These are phyloP conservation scores for Emys orbicularis DNA, from an alignment of 2,797 vertebrate genomes.

Conservation along the genomic window DNA sequence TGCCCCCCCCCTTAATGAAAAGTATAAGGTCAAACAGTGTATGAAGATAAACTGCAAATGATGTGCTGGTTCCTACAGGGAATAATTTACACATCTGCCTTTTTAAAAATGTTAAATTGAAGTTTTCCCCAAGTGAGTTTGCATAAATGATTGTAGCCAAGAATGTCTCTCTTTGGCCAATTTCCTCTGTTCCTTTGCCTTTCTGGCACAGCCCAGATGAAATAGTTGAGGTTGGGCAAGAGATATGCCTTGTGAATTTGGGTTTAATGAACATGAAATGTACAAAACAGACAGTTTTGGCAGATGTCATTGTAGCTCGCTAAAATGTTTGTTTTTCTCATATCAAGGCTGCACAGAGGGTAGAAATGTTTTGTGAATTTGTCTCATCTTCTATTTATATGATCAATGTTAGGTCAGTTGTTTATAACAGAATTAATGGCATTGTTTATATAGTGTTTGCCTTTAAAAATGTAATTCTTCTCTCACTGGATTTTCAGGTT, in stretches of 20 bases:
- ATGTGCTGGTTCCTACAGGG: conserved; percentile 31
- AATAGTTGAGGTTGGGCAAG: conserved; percentile 76
- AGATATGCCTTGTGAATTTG: conserved; percentile 65
- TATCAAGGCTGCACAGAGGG: conserved; percentile 68
- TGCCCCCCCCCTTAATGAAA: not conserved
- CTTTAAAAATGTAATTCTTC: conserved; percentile 71
- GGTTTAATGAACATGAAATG: conserved; percentile 73
- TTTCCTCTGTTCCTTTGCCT: conserved; percentile 49
- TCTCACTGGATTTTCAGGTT: conserved; percentile 77
- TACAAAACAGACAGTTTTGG: conserved; percentile 69
- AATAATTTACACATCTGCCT: conserved; percentile 6
- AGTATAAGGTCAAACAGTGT: conserved; percentile 11
- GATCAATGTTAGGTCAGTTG: conserved; percentile 68
- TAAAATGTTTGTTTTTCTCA: conserved; percentile 74
- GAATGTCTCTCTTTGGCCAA: conserved; percentile 25
- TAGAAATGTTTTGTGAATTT: conserved; percentile 71
- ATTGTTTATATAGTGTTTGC: conserved; percentile 70
- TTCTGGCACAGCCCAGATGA: conserved; percentile 60
- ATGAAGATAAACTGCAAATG: not conserved
- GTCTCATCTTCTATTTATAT: conserved; percentile 62
- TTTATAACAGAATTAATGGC: conserved; percentile 74
- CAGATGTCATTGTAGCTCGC: conserved; percentile 75
- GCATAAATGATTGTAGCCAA: conserved; percentile 36
- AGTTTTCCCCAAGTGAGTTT: conserved; percentile 18
- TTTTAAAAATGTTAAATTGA: conserved; percentile 50